Conservation (phyloP, 2,113 vertebrate genomes). For the Etheostoma spectabile region DNA sequence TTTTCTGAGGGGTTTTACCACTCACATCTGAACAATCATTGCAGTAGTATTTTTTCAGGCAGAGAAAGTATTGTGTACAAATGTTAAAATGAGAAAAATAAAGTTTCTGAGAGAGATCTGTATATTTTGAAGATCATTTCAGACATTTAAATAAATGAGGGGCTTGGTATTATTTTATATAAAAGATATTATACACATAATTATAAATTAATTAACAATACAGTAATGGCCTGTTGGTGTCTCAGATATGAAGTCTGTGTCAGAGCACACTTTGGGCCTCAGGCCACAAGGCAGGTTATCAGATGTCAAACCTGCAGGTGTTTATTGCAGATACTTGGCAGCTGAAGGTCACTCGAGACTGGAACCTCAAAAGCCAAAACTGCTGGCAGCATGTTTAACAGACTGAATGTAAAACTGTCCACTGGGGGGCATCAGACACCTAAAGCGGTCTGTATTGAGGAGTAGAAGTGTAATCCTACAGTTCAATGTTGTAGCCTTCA, state of each 20-base stretch:
- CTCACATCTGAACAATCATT: not conserved
- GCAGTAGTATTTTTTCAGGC: not conserved
- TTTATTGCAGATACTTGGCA: constrained; percentile 58
- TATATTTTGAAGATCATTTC: not conserved
- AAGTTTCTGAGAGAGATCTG: not conserved
- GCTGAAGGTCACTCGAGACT: constrained; percentile 66
- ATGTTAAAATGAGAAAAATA: not conserved
- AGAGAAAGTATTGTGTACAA: constrained; percentile 12
- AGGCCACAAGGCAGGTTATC: constrained; percentile 56
- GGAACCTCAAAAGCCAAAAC: constrained; percentile 51
- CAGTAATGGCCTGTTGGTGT: not conserved
- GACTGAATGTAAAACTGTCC: constrained; percentile 27
- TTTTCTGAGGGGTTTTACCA: not conserved
- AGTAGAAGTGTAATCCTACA: not conserved
- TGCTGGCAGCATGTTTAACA: not conserved
- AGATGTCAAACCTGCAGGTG: constrained; percentile 64
- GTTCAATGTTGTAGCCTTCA: constrained; percentile 14
- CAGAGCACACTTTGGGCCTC: constrained; percentile 32
- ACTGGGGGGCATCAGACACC: constrained; percentile 70
- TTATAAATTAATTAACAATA: constrained; percentile 1
- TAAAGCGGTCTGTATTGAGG: not conserved
- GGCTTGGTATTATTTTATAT: not conserved
- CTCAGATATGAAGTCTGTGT: constrained; percentile 37
- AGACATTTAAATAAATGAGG: not conserved
- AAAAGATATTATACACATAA: not conserved